Base-by-base conservation (phyloP, 30 jellyfish, hydroid and myxozoan genomes). In the Cassiopea xamachana region DNA sequence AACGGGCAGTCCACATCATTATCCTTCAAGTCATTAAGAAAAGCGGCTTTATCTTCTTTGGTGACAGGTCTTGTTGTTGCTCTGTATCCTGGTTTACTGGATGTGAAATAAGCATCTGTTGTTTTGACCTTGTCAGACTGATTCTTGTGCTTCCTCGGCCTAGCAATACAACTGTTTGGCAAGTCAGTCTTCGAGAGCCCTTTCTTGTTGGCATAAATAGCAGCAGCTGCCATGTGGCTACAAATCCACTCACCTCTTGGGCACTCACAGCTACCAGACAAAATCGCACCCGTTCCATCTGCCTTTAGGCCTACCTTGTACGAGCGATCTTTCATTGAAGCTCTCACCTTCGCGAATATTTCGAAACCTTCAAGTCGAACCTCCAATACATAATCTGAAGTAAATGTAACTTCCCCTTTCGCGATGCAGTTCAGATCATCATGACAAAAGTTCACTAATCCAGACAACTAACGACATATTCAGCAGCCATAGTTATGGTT, bases 1-100 rank as follows among this genome's bases (percentile, higher is more conserved):
- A 81, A 81, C 10, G 90, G 90, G 80, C 90, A 81, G 78, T 81
- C 90, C 60, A 81, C 90, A 81, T 81, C 74, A 46, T 62, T 61
- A 50, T 16, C 74, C 46, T 17, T 81, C 55, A 81, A 62, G 64
- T 81, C 80, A 16, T 81, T 59, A 47, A 81, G 64, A 81, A 81
- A 81, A 27, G 78, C 46, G 51, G 46, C 59, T 62, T 62, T 58
- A 81, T 81, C 90, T 67, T 81, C 90, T 62, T 61, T 44, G 80
- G 90, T 50, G 49, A 81, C 85, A 12, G n/a, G 90, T 55, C 80
- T 59, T 16, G 80, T 46, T 16, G 80, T 62, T 81, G 90, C 90
- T 46, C 78, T 7, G 78, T 81, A 81, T n/a, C 55, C 90, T 81
- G 90, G 80, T 55, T 81, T 81, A 48, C 64, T 59, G 46, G 59